Conservation (phyloP, 1,140 invertebrate genomes). For the Bombus pascuorum region DNA sequence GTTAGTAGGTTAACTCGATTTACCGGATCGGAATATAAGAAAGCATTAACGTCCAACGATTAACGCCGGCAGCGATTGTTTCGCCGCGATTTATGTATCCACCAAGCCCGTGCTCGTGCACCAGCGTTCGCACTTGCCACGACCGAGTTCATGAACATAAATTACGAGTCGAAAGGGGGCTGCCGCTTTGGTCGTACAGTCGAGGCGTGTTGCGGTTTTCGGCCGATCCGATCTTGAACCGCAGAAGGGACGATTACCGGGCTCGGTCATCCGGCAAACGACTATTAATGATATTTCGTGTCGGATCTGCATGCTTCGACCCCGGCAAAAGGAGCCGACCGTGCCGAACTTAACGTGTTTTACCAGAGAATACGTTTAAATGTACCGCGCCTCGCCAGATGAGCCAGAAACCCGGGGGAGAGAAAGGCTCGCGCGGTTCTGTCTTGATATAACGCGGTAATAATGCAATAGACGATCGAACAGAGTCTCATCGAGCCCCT, state of each 20-base stretch:
- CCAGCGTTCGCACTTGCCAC: slow-evolving; percentile 46
- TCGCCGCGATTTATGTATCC: background rate
- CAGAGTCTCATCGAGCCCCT: slow-evolving; percentile 30
- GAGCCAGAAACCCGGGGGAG: slow-evolving; percentile 19
- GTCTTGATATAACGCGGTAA: slow-evolving; percentile 65
- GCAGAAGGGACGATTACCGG: slow-evolving; percentile 75
- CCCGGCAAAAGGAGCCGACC: slow-evolving; percentile 66
- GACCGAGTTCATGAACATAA: slow-evolving; percentile 68
- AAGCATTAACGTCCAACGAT: background rate
- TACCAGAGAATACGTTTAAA: slow-evolving; percentile 40
- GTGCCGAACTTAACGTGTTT: slow-evolving; percentile 62
- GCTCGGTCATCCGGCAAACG: slow-evolving; percentile 81
- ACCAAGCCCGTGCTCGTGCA: background rate
- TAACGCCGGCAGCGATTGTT: slow-evolving; percentile 6
- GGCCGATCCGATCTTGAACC: slow-evolving; percentile 73
- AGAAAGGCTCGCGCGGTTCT: slow-evolving; percentile 38
- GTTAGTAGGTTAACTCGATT: background rate
- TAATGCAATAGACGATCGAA: slow-evolving; percentile 64
- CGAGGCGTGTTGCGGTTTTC: slow-evolving; percentile 75
- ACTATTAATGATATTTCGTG: slow-evolving; percentile 81
- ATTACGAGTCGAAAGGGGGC: slow-evolving; percentile 62
- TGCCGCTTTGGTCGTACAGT: slow-evolving; percentile 13
- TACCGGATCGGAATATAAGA: background rate
- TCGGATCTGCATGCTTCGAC: slow-evolving; percentile 77
- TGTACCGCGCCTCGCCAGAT: background rate